Percentiles rank a stretch among this genome's conserved stretches.
These are phyloP conservation scores for Balaeniceps rex DNA, from an alignment of 2,113 vertebrate genomes.

Conservation along the genomic window DNA sequence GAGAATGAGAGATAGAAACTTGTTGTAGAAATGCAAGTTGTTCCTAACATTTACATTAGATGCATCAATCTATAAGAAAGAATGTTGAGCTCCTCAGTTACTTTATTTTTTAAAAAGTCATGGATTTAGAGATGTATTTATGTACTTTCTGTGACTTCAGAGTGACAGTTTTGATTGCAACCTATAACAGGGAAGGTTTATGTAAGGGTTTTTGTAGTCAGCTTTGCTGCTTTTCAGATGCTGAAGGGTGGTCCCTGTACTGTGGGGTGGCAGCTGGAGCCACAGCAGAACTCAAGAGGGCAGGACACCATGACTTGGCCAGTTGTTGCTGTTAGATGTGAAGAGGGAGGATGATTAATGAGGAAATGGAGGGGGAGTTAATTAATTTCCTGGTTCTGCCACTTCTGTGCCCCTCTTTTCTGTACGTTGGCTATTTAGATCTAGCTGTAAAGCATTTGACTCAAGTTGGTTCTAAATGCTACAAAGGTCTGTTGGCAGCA, in stretches of 20 bases:
- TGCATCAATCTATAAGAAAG: neutral
- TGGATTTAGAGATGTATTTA: neutral
- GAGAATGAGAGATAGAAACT: neutral
- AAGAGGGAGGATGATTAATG: neutral
- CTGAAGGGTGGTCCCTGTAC: neutral
- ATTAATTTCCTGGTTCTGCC: neutral
- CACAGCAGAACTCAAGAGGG: neutral
- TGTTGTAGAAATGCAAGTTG: neutral
- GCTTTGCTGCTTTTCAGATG: neutral
- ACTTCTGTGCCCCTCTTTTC: neutral
- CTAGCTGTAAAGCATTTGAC: neutral
- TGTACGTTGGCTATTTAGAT: neutral
- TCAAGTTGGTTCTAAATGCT: neutral
- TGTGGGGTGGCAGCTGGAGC: neutral
- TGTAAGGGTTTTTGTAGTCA: neutral
- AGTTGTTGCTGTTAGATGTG: neutral
- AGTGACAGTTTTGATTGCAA: neutral
- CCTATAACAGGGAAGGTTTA: neutral
- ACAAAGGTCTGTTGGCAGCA: neutral
- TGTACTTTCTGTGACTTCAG: neutral
- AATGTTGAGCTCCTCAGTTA: neutral
- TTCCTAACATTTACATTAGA: neutral
- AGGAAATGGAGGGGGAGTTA: neutral
- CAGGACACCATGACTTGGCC: neutral
- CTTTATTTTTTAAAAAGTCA: neutral